These are phyloP conservation scores for Galeopsomyia nigrocyanea DNA, from an alignment of 2,888 invertebrate species.

Conservation along the genomic window DNA sequence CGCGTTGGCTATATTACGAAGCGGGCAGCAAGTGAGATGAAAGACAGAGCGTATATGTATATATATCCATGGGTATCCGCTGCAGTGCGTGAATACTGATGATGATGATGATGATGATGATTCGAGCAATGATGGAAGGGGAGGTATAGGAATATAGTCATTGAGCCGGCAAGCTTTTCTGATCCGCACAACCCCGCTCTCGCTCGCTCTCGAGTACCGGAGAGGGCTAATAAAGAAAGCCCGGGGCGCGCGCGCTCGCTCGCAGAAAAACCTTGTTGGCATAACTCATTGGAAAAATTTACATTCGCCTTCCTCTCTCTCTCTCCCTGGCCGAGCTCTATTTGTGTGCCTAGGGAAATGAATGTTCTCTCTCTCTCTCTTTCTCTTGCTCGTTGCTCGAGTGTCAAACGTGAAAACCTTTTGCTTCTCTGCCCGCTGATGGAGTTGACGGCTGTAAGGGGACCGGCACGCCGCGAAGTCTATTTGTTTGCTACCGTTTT, in stretches of 20 bases:
- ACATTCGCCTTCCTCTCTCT: conserved; percentile 23
- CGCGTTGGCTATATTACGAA: not conserved
- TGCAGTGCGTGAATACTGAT: no score
- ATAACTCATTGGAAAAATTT: conserved; percentile 41
- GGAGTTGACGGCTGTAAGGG: not conserved
- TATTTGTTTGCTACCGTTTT: conserved; percentile 12
- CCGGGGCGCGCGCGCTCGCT: conserved; percentile 5
- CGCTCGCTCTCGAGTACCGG: not conserved
- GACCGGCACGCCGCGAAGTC: not conserved
- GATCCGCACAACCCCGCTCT: not conserved
- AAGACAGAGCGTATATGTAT: conserved; percentile 33
- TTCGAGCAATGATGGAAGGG: conserved; percentile 19
- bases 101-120: conserved; percentile 21
- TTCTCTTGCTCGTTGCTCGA: not conserved
- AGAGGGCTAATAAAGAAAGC: conserved; percentile 30
- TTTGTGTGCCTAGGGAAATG: not conserved
- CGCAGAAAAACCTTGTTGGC: conserved; percentile 22
- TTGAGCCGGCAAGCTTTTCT: conserved; percentile 26
- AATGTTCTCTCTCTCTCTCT: conserved; percentile 7
- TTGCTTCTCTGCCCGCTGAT: not conserved
- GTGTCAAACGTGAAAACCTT: conserved; percentile 17
- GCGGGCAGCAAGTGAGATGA: conserved; percentile 65
- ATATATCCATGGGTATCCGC: not conserved
- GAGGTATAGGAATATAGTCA: not conserved
- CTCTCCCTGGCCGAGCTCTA: not conserved